A percentile compares a stretch with the other conserved stretches of the same genome.
Conservation (phyloP, 2,113 vertebrate species). For the Octodon degus region DNA sequence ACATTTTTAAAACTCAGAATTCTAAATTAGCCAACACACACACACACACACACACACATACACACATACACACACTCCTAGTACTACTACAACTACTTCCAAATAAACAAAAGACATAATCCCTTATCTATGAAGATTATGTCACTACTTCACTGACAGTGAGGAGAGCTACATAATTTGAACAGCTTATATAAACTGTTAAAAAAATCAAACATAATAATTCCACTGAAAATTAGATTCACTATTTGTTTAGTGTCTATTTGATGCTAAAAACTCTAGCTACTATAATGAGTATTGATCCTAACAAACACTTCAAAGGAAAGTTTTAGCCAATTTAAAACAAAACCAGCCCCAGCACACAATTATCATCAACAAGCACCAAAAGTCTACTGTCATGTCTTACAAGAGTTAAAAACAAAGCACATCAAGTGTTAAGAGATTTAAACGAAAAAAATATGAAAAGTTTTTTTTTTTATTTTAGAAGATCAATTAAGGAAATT, state of each 20-base stretch:
- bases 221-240: slow-evolving; percentile 29
- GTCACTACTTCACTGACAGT: neutral
- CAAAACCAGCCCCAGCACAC: neutral
- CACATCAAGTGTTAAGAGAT: neutral
- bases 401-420: slow-evolving; percentile 55
- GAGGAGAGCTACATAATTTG: neutral
- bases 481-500: slow-evolving; percentile 27
- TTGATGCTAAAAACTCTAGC: slow-evolving; percentile 9
- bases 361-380: neutral
- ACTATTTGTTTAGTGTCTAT: neutral
- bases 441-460: neutral
- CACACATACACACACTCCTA: neutral
- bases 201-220: neutral
- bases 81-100: neutral
- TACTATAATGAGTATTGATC: neutral
- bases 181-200: neutral
- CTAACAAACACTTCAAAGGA: neutral
- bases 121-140: neutral
- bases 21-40: neutral
- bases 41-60: neutral
- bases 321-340: slow-evolving; percentile 13
- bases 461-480: neutral
- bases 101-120: slow-evolving; percentile 19
- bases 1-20: slow-evolving; percentile 40
- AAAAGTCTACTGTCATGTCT: neutral